Base-by-base conservation (phyloP, 2,113 vertebrate species). In the Misgurnus anguillicaudatus region DNA sequence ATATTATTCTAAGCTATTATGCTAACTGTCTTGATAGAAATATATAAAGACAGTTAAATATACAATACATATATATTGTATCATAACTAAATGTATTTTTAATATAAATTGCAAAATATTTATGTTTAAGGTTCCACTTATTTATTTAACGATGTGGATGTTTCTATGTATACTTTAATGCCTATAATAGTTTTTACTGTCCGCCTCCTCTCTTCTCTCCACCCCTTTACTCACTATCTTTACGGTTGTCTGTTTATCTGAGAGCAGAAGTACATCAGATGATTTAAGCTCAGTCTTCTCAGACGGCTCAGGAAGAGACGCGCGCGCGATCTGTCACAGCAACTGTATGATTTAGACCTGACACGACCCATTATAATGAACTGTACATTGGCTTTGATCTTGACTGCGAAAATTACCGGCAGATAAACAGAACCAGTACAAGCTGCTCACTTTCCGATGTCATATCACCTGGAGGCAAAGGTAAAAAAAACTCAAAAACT, bases 181-280 rank as follows among this genome's bases (percentile, higher is more conserved):
- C 3, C 53, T 19, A 16, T 78, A 51, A 36, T 47, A 53, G 36
- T 17, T 17, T 19, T 31, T 31, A 31, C 24, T 31, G 24, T 39
- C 69, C 0, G 62, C 60, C 78, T 19, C 70, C 38, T 39, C 19
- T 3, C 42, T 63, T 51, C n/a, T 16, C 42, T 9, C 75, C 13
- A 24, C 21, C 21, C 55, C 69, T 48, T 66, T 7, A 13, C 48
- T 60, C 74, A 75, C 63, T 9, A 21, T 58, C 16, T 72, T 53
- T 60, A 81, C 77, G 83, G 42, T 60, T 65, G 51, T 84, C 64
- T 31, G 74, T 60, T 53, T 36, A 55, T 53, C 76, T 87, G 88
- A 86, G 89, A 87, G 82, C 87, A 82, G 86, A 87, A 90, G 86
- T 72, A 9, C 80, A 88, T 87, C 78, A 88, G 83, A 80, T 85